phyloP scores from a whole-genome alignment of 2,888 invertebrate genomes.

The Caenorhabditis virilis region DNA sequence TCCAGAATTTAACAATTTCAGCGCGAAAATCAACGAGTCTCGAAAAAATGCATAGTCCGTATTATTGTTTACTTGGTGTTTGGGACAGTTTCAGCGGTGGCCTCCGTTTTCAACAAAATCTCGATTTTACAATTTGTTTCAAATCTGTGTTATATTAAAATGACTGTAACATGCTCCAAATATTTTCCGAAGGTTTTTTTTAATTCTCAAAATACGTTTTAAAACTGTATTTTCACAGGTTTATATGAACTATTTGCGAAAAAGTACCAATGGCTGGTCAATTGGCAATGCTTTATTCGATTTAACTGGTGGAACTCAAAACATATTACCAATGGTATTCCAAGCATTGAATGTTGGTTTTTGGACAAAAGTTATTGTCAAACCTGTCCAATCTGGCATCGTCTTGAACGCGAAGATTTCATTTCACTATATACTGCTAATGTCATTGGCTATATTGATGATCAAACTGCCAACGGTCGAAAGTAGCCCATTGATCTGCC shows the following conservation, averaged over 20 bases:
- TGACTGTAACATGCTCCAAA: slow-evolving; percentile 92
- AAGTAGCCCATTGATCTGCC: too few species aligned
- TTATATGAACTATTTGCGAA: slow-evolving; percentile 90
- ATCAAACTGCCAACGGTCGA: too few species aligned
- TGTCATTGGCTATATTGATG: too few species aligned
- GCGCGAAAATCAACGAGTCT: slow-evolving; percentile 85
- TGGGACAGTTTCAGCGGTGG: slow-evolving; percentile 46
- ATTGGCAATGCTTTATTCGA: slow-evolving; percentile 96
- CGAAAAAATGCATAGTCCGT: slow-evolving; percentile 70
- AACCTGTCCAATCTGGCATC: too few species aligned
- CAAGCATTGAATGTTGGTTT: too few species aligned
- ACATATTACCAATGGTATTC: too few species aligned
- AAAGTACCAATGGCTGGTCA: slow-evolving; percentile 97
- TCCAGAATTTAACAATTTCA: too few species aligned
- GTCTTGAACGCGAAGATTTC: too few species aligned
- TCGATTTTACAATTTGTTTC: slow-evolving; percentile 90
- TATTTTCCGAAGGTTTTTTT: slow-evolving; percentile 93
- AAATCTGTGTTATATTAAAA: slow-evolving; percentile 92
- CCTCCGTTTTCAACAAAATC: slow-evolving; percentile 72
- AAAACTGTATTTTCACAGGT: slow-evolving; percentile 76
- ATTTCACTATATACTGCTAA: too few species aligned
- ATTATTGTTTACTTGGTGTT: slow-evolving; percentile 64
- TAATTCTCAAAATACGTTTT: background rate
- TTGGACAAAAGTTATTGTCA: too few species aligned
- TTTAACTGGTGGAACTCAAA: slow-evolving; percentile 89